Conservation (phyloP, 1,140 invertebrate genomes). For the Lepidurus couesii region DNA sequence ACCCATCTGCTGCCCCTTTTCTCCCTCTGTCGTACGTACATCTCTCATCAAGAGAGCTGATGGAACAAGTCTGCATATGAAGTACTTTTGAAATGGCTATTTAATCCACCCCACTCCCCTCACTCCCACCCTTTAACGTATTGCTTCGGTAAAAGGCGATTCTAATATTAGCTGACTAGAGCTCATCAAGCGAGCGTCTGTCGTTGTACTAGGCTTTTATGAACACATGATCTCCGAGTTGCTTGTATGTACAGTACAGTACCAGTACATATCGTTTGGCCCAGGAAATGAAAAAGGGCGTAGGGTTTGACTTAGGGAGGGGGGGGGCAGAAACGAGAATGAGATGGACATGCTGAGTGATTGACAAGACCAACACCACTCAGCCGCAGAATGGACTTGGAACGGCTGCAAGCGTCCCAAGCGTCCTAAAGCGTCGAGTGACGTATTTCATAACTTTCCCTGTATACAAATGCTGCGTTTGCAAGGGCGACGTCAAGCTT, state of each 20-base stretch:
- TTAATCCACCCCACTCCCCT: background rate
- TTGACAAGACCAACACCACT: background rate
- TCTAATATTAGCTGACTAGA: background rate
- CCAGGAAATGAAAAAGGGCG: constrained; percentile 21
- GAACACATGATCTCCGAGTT: constrained; percentile 13
- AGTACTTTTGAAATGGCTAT: background rate
- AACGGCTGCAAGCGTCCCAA: background rate
- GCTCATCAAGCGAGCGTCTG: constrained; percentile 7
- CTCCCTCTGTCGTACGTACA: background rate
- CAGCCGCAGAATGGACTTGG: background rate
- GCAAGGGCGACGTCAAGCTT: background rate
- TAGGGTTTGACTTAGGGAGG: background rate
- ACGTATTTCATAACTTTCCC: constrained; percentile 5
- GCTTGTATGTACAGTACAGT: background rate
- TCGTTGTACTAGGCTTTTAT: background rate
- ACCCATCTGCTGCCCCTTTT: background rate
- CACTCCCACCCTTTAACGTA: background rate
- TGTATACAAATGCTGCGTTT: background rate
- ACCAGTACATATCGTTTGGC: background rate
- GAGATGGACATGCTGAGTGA: background rate
- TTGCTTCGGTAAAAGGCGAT: background rate
- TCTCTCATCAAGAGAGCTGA: background rate
- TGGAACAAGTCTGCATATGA: constrained; percentile 5
- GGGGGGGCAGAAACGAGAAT: background rate
- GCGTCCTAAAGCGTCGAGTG: background rate